Conservation (phyloP, 1,140 invertebrate species). For the Drosophila ananassae region DNA sequence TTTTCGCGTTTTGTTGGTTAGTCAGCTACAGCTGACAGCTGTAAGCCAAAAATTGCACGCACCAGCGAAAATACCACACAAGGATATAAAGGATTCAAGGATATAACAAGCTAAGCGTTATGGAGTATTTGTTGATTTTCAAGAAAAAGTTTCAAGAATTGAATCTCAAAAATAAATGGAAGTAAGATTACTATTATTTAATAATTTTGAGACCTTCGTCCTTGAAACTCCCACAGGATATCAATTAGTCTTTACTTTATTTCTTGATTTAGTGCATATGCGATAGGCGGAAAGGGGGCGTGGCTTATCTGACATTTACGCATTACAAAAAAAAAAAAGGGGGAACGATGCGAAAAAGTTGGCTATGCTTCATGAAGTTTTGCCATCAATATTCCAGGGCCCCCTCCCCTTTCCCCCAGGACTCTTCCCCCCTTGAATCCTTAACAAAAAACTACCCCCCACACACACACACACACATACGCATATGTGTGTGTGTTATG, state of each 20-base stretch:
- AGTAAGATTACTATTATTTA: too few relatives aligned
- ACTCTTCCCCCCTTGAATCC: not conserved
- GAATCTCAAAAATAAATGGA: too few relatives aligned
- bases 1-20: conserved; percentile 43
- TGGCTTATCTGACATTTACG: conserved; percentile 70
- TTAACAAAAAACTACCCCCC: conserved; percentile 13
- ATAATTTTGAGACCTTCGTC: not conserved
- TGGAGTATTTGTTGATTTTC: too few relatives aligned
- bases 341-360: conserved; percentile 34
- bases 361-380: conserved; percentile 75
- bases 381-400: conserved; percentile 66
- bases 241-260: not conserved
- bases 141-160: too few relatives aligned
- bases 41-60: conserved; percentile 59
- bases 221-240: not conserved
- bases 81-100: not conserved
- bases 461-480: conserved; percentile 21
- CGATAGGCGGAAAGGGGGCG: conserved; percentile 1
- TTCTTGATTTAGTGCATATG: not conserved
- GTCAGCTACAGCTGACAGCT: conserved; percentile 53
- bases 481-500: conserved; percentile 52
- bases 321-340: conserved; percentile 50
- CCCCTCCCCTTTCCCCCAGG: not conserved
- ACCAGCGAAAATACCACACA: conserved; percentile 34
- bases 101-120: not conserved